Base-by-base conservation (phyloP, 2,797 vertebrate species). In the Saxicola maurus region DNA sequence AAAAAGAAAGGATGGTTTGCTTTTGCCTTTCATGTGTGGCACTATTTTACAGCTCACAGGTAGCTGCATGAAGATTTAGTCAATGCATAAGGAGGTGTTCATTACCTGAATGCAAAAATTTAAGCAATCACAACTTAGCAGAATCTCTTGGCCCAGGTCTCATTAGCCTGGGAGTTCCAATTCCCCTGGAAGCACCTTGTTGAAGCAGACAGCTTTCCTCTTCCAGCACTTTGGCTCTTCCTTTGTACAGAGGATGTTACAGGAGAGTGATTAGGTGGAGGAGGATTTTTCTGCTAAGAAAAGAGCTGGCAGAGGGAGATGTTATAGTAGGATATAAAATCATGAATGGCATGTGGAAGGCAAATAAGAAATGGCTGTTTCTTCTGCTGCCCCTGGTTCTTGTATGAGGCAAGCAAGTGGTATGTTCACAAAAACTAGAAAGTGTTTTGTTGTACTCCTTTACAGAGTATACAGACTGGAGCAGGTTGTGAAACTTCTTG, bases 91-190 rank as follows among this genome's bases (percentile, higher is more conserved):
- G 48, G 35, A 76, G 60, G 78, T 84, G 87, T 46, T 56, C 86
- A 53, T 76, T 92, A 91, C 48, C 30, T 10, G 14, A 49, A 30
- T 64, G 67, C 59, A 86, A 92, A 86, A 80, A 68, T 87, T 94
- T 92, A 69, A 84, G 79, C 66, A 68, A 82, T 94, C 87, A 90
- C 79, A 89, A 68, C 68, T 90, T 94, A 86, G 87, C 61, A 95
- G 94, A 85, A 64, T 76, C 71, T 75, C 46, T 84, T 69, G 33
- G 60, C 92, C 92, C 85, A 66, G 59, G 66, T 91, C 82, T 95
- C 69, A 87, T 90, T 91, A 93, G 42, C 45, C 62, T 91, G 23
- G 51, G 82, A 79, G 62, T 73, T 93, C 71, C 90, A 75, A 82
- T 86, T 71, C 60, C 55, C 61, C 62, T 79, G 49, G 75, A 94